These are phyloP conservation scores for Microcebus jonahi DNA, from an alignment of 2,113 vertebrate species.

Conservation along the genomic window DNA sequence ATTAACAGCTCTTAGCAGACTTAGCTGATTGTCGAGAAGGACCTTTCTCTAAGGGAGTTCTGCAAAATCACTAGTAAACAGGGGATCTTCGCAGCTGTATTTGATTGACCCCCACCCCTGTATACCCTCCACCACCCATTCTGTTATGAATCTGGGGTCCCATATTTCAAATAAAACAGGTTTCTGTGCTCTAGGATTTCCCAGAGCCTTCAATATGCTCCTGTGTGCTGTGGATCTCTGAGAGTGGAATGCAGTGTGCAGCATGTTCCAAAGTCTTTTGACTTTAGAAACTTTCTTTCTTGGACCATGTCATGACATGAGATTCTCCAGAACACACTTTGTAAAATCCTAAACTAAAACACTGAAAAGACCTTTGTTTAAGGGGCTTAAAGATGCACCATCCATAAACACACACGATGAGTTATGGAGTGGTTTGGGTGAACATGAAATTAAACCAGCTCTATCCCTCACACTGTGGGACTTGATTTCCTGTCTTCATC, in stretches of 20 bases:
- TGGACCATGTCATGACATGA: neutral
- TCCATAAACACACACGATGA: neutral
- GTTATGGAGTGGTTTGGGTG: neutral
- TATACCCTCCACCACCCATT: rapidly evolving
- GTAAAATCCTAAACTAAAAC: neutral
- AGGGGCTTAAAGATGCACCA: neutral
- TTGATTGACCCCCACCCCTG: too few relatives aligned
- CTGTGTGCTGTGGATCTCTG: neutral
- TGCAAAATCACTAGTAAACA: neutral
- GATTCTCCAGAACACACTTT: neutral
- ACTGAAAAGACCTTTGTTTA: neutral
- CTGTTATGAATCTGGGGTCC: neutral
- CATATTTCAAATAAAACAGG: neutral
- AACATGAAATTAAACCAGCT: neutral
- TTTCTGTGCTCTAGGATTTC: neutral
- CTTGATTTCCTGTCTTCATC: neutral
- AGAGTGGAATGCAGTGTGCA: neutral
- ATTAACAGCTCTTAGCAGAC: neutral
- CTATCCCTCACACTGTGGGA: neutral
- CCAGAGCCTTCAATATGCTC: neutral
- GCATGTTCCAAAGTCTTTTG: neutral
- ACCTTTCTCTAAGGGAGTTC: neutral
- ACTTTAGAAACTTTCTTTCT: neutral
- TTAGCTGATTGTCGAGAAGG: neutral
- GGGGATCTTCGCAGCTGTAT: neutral